phyloP scores from a whole-genome alignment of 2,888 invertebrate species.

The Lysandra coridon region DNA sequence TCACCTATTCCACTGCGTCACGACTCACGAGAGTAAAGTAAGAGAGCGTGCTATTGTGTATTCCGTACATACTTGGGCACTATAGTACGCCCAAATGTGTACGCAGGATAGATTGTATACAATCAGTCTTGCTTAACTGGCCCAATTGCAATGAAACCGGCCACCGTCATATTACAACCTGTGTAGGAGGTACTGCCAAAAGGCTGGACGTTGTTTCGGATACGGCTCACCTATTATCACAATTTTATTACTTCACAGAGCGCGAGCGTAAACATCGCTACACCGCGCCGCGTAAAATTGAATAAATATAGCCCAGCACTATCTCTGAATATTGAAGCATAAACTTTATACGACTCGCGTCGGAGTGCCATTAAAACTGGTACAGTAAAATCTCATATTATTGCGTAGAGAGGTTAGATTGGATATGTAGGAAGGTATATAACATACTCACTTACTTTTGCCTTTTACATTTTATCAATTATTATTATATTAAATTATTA shows the following conservation, averaged over 20 bases:
- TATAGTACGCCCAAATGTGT: too few species aligned
- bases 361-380: constrained; percentile 5
- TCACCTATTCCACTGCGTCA: too few species aligned
- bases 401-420: neutral
- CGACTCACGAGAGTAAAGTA: too few species aligned
- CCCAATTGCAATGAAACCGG: neutral
- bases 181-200: neutral
- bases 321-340: constrained; percentile 22
- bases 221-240: constrained; percentile 15
- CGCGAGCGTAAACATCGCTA: constrained; percentile 19
- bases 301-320: constrained; percentile 17
- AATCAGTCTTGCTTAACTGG: too few species aligned
- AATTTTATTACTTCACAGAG: neutral
- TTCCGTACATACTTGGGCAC: too few species aligned
- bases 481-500: too few species aligned
- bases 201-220: neutral
- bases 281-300: constrained; percentile 18
- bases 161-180: neutral
- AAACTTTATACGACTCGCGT: constrained; percentile 22
- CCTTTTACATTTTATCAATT: too few species aligned
- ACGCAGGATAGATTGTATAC: too few species aligned
- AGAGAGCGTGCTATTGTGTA: too few species aligned
- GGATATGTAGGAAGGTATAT: too few species aligned
- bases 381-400: neutral
- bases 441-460: too few species aligned